Conservation (phyloP, 2,113 vertebrate species). For the Nesogale talazaci region DNA sequence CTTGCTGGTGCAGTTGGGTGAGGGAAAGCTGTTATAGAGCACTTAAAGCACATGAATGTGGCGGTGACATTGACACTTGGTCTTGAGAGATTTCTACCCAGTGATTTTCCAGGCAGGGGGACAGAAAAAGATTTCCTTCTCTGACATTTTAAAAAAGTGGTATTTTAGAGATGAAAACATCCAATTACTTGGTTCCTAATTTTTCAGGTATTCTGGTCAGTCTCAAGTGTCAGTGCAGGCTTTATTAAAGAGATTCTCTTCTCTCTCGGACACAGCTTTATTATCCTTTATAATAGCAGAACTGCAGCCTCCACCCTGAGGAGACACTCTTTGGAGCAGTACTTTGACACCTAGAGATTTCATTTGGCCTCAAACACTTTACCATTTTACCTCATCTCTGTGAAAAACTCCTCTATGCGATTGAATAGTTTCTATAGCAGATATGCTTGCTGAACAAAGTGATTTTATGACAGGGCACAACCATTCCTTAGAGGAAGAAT, state of each 20-base stretch:
- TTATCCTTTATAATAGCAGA: slow-evolving; percentile 12
- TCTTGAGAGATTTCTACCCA: slow-evolving; percentile 51
- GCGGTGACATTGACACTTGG: slow-evolving; percentile 53
- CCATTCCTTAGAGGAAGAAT: slow-evolving; percentile 3
- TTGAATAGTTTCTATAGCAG: not conserved
- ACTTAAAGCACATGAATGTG: slow-evolving; percentile 16
- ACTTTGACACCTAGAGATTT: slow-evolving; percentile 34
- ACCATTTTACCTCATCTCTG: slow-evolving; percentile 11
- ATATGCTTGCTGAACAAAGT: not conserved
- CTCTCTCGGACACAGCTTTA: not conserved
- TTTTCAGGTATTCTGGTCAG: slow-evolving; percentile 9
- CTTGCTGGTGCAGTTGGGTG: not conserved
- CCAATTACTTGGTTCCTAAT: slow-evolving; percentile 51
- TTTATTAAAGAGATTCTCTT: slow-evolving; percentile 47
- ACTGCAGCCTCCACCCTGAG: not conserved
- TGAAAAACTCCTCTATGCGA: slow-evolving; percentile 41
- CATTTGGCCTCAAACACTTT: slow-evolving; percentile 45
- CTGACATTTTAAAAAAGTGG: slow-evolving; percentile 46
- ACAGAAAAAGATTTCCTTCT: slow-evolving; percentile 16
- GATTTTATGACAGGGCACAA: slow-evolving; percentile 12
- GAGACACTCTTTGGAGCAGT: not conserved
- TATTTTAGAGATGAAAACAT: slow-evolving; percentile 58
- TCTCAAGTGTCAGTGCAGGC: slow-evolving; percentile 39
- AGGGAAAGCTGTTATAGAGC: not conserved
- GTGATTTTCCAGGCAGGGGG: slow-evolving; percentile 28